Evolutionary conservation across 2,113 vertebrate genomes (phyloP), one percentile per base, ranked within the genome.

Genomic region (Trinectes maculatus): DNA sequence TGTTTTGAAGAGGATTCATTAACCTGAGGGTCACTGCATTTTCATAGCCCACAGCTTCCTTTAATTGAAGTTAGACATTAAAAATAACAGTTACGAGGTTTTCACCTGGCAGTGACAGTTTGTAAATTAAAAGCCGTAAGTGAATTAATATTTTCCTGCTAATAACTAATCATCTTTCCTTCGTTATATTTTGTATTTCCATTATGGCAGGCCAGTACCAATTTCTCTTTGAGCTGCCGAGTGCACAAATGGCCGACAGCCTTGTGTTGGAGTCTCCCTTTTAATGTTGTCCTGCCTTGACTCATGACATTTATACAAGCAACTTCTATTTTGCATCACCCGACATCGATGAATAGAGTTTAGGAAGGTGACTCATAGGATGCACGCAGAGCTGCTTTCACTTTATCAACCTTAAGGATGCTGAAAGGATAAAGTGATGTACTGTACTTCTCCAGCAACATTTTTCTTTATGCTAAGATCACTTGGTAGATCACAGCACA

Each of bases 291-390:
- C 62, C 48, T 40, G 47, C 47, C 52, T 61, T 74, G 79, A 81
- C 76, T 86, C 68, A 4, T 88, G 82, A 82, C 85, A 91, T 89
- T 90, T 87, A 84, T 78, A 79, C 62, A 73, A 83, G 74, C 51
- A 65, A 72, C 83, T 86, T 89, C 77, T 77, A 87, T 90, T 88
- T 83, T 79, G 85, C 70, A 77, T 74, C 5, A 74, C 79, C 80
- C 49, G 69, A 79, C 80, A 69, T 84, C 77, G 68, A 72, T 60
- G 76, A 77, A 74, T 76, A 69, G 57, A 74, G 69, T 18, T 46
- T 19, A 54, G 34, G 46, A 51, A 61, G 44, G 24, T 36, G 70
- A 68, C 28, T 84, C 47, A 61, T 43, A 47, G 19, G 0, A 2
- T 2, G n/a, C 5, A 10, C 46, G 29, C 46, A 18, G 37, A 67